Base-by-base conservation (phyloP, 2,888 invertebrate species). In the Cheilosia variabilis region DNA sequence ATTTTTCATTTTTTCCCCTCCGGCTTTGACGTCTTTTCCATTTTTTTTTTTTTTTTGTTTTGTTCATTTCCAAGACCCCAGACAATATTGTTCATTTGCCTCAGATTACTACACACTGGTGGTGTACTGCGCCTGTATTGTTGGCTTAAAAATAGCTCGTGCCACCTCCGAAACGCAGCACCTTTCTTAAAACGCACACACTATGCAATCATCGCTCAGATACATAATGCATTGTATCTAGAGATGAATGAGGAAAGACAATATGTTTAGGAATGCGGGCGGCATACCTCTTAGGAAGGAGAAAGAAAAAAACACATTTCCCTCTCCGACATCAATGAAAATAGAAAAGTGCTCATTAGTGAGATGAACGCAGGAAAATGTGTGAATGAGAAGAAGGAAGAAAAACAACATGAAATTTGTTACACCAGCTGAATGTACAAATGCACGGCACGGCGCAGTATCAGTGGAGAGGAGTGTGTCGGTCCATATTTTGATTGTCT, bases 341-440 rank as follows among this genome's bases (percentile, higher is more conserved):
- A 86, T 77, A 81, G 76, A 86, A 72, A 84, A 84, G 80, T 71
- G 76, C 71, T 86, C 81, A 86, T 81, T 86, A 81, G 76, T 68
- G 72, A 81, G 58, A 69, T 69, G 65, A 60, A 66, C 37, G 57
- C 62, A 58, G 68, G 66, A 72, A 63, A 24, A 75, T 69, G 58
- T 75, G 73, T 79, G 80, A 79, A 79, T 58, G 45, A 69, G 45
- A 34, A 55, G 50, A 24, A 58, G 37, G 57, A 58, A 55, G 47
- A 63, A 19, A 62, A 17, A 68, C 37, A 72, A 79, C 43, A 76
- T 79, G 9, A 75, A 81, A 75, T 75, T 47, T 22, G 79, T 69
- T 55, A 75, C 73, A 84, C 83, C 83, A 79, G 83, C 83, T 84
- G 83, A 79, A 63, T 79, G 50, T 31, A 63, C 52, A 57, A 24